Base-by-base conservation (phyloP, 2,113 vertebrate species). In the Circaetus cinerascens region DNA sequence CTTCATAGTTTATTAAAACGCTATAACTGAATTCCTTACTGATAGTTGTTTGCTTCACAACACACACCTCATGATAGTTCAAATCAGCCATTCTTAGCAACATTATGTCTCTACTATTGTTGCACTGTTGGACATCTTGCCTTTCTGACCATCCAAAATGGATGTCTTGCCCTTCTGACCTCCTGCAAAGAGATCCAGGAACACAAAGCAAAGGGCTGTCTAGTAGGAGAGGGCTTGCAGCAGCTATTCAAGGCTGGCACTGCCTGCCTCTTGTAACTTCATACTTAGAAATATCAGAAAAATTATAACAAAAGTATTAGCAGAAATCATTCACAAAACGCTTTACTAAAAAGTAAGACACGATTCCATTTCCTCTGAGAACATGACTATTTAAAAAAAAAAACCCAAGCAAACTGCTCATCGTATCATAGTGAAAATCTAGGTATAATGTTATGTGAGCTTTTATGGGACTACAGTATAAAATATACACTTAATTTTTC, bases 21-120 rank as follows among this genome's bases (percentile, higher is more conserved):
- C 11, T 34, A 1, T 15, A 38, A 46, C 7, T 20, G 8, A 59
- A 68, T 68, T 59, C n/a, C 27, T 68, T 45, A 82, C 36, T 73
- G 27, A 21, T 21, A 38, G 23, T 9, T 63, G 10, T 34, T 78
- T 71, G 8, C 55, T 91, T 72, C 43, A 41, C 15, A 86, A 11
- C 26, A 51, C 29, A 88, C 26, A 88, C 13, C 19, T 29, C 41
- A 30, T 7, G 15, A 17, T 11, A 41, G 26, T 11, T 91, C 22
- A 79, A 55, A 79, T 53, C 51, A 75, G 57, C 2, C 22, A 13
- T 43, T 71, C 29, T 53, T 50, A 86, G 25, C n/a, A 83, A 73
- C 2, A 2, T 67, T 59, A 26, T 0, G 0, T 30, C 51, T 64
- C 45, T 59, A 5, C 57, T 57, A 26, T 4, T 8, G 16, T 78